Conservation (phyloP, 2,797 vertebrate genomes). For the Urosaurus nigricauda region DNA sequence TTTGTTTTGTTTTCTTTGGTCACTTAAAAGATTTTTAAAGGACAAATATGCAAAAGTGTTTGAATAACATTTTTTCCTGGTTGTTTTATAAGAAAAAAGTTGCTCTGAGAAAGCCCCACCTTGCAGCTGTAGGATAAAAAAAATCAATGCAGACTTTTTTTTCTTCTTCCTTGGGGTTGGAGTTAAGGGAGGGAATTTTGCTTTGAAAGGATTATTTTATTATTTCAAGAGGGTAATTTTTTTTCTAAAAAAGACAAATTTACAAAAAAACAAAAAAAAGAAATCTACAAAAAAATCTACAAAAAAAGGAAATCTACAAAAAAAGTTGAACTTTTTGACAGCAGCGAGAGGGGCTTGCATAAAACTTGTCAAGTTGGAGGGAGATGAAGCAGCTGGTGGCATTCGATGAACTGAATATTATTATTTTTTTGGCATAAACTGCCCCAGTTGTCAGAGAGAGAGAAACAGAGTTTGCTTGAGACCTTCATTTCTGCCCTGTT, state of each 20-base stretch:
- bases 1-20: constrained; percentile 30
- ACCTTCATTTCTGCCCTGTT: constrained; percentile 41
- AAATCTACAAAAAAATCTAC: constrained; percentile 33
- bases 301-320: constrained; percentile 29
- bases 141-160: constrained; percentile 36
- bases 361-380: constrained; percentile 21
- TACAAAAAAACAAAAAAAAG: constrained; percentile 32
- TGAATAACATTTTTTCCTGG: constrained; percentile 34
- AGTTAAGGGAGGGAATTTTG: constrained; percentile 26
- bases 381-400: constrained; percentile 34
- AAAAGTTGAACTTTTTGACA: constrained; percentile 36
- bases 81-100: constrained; percentile 51
- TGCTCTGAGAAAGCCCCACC: constrained; percentile 42
- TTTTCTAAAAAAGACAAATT: constrained; percentile 53
- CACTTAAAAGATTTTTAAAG: constrained; percentile 41
- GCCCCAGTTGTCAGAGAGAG: constrained; percentile 36
- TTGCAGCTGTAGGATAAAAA: constrained; percentile 41
- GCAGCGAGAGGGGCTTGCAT: constrained; percentile 34
- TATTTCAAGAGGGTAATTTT: constrained; percentile 47
- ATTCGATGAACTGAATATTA: constrained; percentile 4
- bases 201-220: constrained; percentile 53
- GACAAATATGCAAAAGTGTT: constrained; percentile 56
- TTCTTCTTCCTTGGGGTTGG: constrained; percentile 12
- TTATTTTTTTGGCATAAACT: constrained; percentile 23
- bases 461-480: constrained; percentile 31